phyloP scores from a whole-genome alignment of 2,888 invertebrate genomes.

The Dryocosmus kuriphilus region DNA sequence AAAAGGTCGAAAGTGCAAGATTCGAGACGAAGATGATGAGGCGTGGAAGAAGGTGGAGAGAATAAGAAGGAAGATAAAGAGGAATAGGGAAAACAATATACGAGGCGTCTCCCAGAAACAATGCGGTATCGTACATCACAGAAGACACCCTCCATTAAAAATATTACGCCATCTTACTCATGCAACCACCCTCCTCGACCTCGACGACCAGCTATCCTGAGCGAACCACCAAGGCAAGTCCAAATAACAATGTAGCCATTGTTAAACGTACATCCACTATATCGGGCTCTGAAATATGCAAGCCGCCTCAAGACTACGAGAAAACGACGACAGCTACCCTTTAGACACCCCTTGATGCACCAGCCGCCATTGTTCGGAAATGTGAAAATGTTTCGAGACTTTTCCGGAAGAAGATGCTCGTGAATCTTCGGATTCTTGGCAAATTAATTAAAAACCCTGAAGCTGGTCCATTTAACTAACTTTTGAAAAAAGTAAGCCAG shows the following conservation, averaged over 20 bases:
- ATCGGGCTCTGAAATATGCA: conserved; percentile 72
- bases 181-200: conserved; percentile 54
- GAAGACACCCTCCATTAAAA: conserved; percentile 76
- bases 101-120: conserved; percentile 73
- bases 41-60: not conserved
- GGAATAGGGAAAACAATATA: conserved; percentile 69
- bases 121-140: conserved; percentile 76
- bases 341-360: conserved; percentile 29
- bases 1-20: conserved; percentile 12
- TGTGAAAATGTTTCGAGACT: conserved; percentile 50
- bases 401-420: conserved; percentile 39
- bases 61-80: conserved; percentile 41
- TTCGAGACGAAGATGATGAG: too few relatives aligned
- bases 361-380: conserved; percentile 53
- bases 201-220: conserved; percentile 54
- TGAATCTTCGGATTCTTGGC: conserved; percentile 37
- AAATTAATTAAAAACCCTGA: conserved; percentile 50
- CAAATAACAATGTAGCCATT: conserved; percentile 75
- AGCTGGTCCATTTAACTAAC: not conserved
- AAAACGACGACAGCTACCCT: conserved; percentile 36
- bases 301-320: conserved; percentile 58
- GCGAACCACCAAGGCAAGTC: conserved; percentile 65
- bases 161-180: conserved; percentile 75
- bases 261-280: conserved; percentile 68
- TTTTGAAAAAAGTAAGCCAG: too few relatives aligned